Evolutionary conservation across 2,888 invertebrate genomes (phyloP).

Genomic region (Horisme vitalbata): DNA sequence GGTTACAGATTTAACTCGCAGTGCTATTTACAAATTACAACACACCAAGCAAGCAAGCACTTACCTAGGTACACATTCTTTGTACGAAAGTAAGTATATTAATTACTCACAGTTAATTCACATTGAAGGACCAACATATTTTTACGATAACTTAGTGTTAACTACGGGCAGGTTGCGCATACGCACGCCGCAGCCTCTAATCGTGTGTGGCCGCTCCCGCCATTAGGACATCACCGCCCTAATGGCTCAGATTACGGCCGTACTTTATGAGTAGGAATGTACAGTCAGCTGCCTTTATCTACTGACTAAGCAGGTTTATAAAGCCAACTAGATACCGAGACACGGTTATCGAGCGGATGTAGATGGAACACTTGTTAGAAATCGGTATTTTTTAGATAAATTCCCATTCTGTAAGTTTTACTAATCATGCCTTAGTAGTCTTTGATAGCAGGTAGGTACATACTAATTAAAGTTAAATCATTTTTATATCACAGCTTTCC

Average conservation of each 20-base stretch:
- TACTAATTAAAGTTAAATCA: too few species aligned
- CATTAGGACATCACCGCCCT: slow-evolving; percentile 21
- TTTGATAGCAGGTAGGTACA: too few species aligned
- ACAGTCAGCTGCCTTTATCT: slow-evolving; percentile 18
- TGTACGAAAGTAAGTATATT: too few species aligned
- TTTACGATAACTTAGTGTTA: background rate
- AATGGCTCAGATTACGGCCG: slow-evolving; percentile 19
- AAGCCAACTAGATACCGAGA: slow-evolving; percentile 13
- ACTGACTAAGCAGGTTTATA: slow-evolving; percentile 17
- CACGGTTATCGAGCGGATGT: background rate
- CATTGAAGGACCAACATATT: background rate
- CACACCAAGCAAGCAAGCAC: too few species aligned
- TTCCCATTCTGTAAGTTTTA: too few species aligned
- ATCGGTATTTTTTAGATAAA: too few species aligned
- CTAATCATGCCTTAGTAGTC: too few species aligned
- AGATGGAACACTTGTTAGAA: background rate
- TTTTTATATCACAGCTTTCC: too few species aligned
- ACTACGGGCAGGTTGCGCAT: slow-evolving; percentile 1
- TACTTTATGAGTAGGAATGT: slow-evolving; percentile 7
- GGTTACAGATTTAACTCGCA: too few species aligned
- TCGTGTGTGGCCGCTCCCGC: slow-evolving; percentile 23
- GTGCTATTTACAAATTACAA: too few species aligned
- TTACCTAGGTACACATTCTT: too few species aligned
- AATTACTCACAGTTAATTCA: too few species aligned
- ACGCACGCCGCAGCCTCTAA: background rate